Evolutionary conservation across 2,888 invertebrate species (phyloP).

Genomic region (Clanis bilineata): DNA sequence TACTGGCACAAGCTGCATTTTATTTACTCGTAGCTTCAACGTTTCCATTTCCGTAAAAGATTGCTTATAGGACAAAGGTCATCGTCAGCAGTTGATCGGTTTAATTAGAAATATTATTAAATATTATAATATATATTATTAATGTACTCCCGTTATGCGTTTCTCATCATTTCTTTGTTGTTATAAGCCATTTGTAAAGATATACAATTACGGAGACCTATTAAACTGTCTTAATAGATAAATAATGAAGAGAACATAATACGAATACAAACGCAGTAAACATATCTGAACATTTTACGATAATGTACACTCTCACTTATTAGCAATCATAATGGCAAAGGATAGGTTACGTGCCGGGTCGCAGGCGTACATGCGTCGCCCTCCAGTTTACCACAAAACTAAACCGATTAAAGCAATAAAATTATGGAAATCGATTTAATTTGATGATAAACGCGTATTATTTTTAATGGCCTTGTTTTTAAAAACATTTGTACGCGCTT

Average conservation of each 20-base stretch:
- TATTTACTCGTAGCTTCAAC: neutral
- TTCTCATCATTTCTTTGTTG: neutral
- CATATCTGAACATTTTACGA: constrained; percentile 40
- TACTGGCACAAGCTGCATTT: neutral
- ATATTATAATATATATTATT: too few relatives aligned
- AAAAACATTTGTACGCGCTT: too few relatives aligned
- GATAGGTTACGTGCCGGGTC: constrained; percentile 36
- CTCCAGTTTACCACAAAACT: neutral
- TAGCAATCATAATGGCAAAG: constrained; percentile 30
- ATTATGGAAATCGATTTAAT: neutral
- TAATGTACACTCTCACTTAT: constrained; percentile 47
- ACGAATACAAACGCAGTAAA: constrained; percentile 22
- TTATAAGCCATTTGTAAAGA: neutral
- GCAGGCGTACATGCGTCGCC: constrained; percentile 1
- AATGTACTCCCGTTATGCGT: neutral
- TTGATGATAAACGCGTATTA: neutral
- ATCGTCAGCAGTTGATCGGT: constrained; percentile 2
- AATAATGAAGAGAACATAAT: constrained; percentile 6
- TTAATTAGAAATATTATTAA: neutral
- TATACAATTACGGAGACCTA: neutral
- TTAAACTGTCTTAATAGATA: constrained; percentile 1
- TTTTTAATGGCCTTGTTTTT: too few relatives aligned
- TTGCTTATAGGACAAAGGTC: constrained; percentile 1
- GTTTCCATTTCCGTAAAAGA: constrained; percentile 4
- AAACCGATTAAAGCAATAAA: neutral